Evolutionary conservation across 2,888 invertebrate species (phyloP).

Genomic region (Limnephilus rhombicus): DNA sequence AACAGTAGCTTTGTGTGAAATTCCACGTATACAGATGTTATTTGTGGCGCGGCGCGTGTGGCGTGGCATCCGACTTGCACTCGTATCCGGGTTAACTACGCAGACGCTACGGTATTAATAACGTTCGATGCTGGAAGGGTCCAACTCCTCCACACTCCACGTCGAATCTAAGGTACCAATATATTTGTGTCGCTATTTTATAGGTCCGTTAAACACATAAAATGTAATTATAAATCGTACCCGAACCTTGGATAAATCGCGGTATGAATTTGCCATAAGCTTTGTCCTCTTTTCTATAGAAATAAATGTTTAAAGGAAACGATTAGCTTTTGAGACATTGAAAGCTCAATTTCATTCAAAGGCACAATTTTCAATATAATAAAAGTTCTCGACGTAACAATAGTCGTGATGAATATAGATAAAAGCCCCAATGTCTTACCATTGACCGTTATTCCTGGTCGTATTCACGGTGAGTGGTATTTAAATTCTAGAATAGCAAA

Average conservation of each 20-base stretch:
- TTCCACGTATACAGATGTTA: too few relatives aligned
- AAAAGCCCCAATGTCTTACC: conserved; percentile 11
- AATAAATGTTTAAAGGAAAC: conserved; percentile 20
- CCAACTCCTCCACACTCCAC: too few relatives aligned
- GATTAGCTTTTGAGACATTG: conserved; percentile 23
- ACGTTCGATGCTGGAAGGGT: too few relatives aligned
- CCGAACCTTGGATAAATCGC: neutral
- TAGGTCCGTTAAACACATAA: neutral
- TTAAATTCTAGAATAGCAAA: conserved; percentile 56
- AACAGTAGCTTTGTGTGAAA: too few relatives aligned
- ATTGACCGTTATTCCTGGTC: conserved; percentile 23
- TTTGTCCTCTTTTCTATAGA: neutral
- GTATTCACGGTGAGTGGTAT: conserved; percentile 52
- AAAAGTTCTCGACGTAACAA: neutral
- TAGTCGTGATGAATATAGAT: conserved; percentile 5
- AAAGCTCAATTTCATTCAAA: conserved; percentile 20
- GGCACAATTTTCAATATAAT: neutral
- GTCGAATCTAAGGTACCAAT: too few relatives aligned
- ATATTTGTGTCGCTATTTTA: neutral
- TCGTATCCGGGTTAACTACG: too few relatives aligned
- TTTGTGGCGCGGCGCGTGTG: too few relatives aligned
- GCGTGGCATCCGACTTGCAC: too few relatives aligned
- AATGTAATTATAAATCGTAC: neutral
- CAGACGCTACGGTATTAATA: too few relatives aligned
- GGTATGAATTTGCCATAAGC: neutral